Evolutionary conservation across 1,140 invertebrate species (phyloP).

Genomic region (Sarcophaga bullata): DNA sequence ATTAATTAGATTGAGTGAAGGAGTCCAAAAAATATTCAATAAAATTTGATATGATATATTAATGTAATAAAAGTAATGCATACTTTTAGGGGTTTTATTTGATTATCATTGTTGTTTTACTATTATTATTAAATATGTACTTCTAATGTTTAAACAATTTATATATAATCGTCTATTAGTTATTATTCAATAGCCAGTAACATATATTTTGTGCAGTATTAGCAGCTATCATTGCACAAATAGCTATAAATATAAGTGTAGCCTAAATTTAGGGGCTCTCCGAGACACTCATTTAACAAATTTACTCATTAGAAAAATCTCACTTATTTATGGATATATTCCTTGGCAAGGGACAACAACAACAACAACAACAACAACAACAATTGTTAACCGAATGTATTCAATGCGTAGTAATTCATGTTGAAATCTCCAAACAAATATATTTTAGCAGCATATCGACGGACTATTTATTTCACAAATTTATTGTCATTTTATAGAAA

Average conservation of each 20-base stretch:
- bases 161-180: no score
- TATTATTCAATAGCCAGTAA: no score
- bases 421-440: conserved; percentile 24
- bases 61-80: neutral
- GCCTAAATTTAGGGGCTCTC: neutral
- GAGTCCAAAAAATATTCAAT: no score
- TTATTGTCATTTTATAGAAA: conserved; percentile 22
- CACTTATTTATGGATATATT: neutral
- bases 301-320: neutral
- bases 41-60: neutral
- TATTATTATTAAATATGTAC: no score
- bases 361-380: no score
- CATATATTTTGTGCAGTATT: no score
- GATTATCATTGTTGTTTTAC: neutral
- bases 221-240: no score
- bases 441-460: conserved; percentile 14
- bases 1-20: no score
- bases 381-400: no score
- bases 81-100: neutral
- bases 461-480: conserved; percentile 4
- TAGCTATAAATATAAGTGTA: neutral
- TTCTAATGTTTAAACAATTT: no score
- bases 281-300: neutral
- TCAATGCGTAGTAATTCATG: conserved; percentile 1
- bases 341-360: neutral